These are phyloP conservation scores for Tauraco hartlaubi DNA, from an alignment of 2,797 vertebrate species.

Conservation along the genomic window DNA sequence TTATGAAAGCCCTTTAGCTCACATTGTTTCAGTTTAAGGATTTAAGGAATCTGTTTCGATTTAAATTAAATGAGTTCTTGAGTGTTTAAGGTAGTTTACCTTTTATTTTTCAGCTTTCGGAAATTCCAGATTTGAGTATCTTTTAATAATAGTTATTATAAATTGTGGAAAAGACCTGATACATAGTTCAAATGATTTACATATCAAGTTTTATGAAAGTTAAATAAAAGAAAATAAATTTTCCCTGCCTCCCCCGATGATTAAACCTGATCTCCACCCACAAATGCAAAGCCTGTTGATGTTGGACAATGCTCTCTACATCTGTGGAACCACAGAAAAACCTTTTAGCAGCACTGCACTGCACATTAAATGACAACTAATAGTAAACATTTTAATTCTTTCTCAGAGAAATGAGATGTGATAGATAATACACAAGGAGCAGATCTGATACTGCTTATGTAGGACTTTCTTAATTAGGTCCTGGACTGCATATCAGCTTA, in stretches of 20 bases:
- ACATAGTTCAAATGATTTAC: background rate
- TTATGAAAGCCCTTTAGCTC: conserved; percentile 20
- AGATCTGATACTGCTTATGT: background rate
- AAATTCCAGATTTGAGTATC: background rate
- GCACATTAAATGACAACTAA: background rate
- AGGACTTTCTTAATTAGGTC: conserved; percentile 15
- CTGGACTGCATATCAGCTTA: accelerated
- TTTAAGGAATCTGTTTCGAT: background rate
- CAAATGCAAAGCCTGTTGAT: background rate
- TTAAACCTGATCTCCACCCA: background rate
- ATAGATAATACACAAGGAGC: background rate
- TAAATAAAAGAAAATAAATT: background rate
- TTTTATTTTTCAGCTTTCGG: background rate
- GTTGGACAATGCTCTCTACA: background rate
- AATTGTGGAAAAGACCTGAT: background rate
- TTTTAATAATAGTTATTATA: background rate
- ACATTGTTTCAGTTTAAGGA: background rate
- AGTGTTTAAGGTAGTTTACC: conserved; percentile 12
- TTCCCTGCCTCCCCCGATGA: background rate
- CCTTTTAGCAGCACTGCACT: background rate
- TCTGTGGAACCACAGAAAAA: background rate
- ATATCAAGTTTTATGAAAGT: background rate
- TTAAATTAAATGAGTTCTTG: conserved; percentile 5
- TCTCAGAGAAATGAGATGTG: background rate
- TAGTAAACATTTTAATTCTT: background rate